Conservation (phyloP, 2,113 vertebrate species). For the Xenus cinereus region DNA sequence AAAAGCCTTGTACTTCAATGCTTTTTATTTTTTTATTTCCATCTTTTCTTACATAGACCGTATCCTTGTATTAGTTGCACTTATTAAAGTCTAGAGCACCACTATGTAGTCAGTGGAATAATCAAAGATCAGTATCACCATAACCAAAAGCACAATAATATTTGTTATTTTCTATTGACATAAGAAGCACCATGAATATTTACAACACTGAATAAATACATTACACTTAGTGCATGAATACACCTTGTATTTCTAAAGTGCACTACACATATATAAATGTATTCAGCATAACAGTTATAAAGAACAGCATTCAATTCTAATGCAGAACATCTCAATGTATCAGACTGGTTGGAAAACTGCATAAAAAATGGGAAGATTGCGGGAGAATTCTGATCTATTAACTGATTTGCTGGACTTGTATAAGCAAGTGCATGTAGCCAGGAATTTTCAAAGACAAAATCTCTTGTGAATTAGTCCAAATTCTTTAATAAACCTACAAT, state of each 20-base stretch:
- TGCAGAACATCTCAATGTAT: background rate
- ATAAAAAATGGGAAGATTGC: background rate
- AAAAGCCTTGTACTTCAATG: background rate
- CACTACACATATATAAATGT: background rate
- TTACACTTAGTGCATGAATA: background rate
- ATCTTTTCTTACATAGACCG: background rate
- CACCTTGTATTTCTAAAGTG: slow-evolving; percentile 5
- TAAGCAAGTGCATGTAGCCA: background rate
- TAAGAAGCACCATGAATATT: slow-evolving; percentile 33
- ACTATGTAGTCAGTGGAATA: background rate
- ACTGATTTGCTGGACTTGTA: background rate
- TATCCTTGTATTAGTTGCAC: background rate
- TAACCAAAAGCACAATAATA: slow-evolving; percentile 2
- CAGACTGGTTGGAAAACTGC: background rate
- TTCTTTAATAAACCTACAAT: background rate
- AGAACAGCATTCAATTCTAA: background rate
- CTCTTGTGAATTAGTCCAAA: slow-evolving; percentile 1
- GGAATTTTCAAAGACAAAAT: background rate
- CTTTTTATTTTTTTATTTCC: background rate
- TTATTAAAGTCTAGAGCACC: slow-evolving; percentile 5
- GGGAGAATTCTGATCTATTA: background rate
- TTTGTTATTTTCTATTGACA: slow-evolving; percentile 37
- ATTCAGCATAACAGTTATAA: background rate
- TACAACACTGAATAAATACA: background rate
- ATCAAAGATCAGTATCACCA: background rate